phyloP scores from a whole-genome alignment of 2,888 invertebrate genomes.

The Girardia tigrina region DNA sequence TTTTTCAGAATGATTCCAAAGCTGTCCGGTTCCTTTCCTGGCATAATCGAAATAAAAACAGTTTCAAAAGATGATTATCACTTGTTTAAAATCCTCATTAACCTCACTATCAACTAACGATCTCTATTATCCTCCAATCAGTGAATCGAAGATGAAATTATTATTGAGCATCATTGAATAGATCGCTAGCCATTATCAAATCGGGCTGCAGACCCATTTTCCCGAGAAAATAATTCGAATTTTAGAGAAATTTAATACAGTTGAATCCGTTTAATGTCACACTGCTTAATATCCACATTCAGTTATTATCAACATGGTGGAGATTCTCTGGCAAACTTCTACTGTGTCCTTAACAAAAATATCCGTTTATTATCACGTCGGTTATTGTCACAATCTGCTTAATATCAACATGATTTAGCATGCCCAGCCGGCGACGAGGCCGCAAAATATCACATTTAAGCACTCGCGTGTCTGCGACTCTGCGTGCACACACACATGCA shows the following conservation, averaged over 20 bases:
- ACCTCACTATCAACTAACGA: not conserved
- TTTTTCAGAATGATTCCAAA: not conserved
- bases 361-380: too few relatives aligned
- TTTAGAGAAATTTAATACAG: constrained; percentile 4
- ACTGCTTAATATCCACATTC: too few relatives aligned
- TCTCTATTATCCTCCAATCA: not conserved
- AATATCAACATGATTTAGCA: too few relatives aligned
- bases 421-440: too few relatives aligned
- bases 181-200: not conserved
- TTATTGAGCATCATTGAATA: not conserved
- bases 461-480: too few relatives aligned
- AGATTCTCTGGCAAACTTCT: too few relatives aligned
- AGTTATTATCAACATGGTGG: too few relatives aligned
- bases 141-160: constrained; percentile 3
- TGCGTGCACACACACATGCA: too few relatives aligned
- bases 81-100: not conserved
- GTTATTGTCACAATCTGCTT: too few relatives aligned
- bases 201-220: not conserved
- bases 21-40: not conserved
- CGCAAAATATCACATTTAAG: too few relatives aligned
- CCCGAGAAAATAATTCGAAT: not conserved
- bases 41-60: not conserved
- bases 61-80: not conserved
- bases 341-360: too few relatives aligned
- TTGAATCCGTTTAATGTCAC: too few relatives aligned